Percentiles rank a stretch among this genome's conserved stretches.
Conservation (phyloP, 2,797 vertebrate genomes). For the Mionectes olivaceus region DNA sequence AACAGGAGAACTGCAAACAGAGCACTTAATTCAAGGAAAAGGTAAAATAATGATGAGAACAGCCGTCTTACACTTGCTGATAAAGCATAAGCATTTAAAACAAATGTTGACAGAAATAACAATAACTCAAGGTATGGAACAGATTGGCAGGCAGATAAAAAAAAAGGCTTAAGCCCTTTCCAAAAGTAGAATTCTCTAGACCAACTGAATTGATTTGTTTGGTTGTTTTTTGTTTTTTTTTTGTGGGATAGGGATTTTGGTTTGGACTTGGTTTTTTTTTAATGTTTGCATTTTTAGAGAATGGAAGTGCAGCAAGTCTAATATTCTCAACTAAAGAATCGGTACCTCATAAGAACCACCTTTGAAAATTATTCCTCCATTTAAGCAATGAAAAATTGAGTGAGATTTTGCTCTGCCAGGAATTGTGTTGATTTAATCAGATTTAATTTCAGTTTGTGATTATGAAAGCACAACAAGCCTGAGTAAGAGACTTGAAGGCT, state of each 20-base stretch:
- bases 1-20: neutral
- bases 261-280: neutral
- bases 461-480: accelerated
- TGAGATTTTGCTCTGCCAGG: neutral
- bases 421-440: neutral
- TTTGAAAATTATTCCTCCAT: neutral
- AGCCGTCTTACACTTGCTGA: conserved; percentile 2
- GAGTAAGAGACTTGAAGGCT: neutral
- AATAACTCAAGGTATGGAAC: neutral
- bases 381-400: neutral
- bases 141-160: neutral
- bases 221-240: neutral
- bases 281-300: neutral
- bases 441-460: neutral
- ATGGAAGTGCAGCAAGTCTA: neutral
- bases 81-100: neutral
- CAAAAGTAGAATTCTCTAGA: neutral
- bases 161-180: neutral
- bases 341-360: accelerated
- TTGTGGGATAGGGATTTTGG: neutral
- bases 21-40: neutral
- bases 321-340: neutral
- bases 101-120: neutral
- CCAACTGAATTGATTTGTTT: neutral
- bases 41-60: neutral